phyloP scores from a whole-genome alignment of 2,888 invertebrate species.

The Drosophila conformis region DNA sequence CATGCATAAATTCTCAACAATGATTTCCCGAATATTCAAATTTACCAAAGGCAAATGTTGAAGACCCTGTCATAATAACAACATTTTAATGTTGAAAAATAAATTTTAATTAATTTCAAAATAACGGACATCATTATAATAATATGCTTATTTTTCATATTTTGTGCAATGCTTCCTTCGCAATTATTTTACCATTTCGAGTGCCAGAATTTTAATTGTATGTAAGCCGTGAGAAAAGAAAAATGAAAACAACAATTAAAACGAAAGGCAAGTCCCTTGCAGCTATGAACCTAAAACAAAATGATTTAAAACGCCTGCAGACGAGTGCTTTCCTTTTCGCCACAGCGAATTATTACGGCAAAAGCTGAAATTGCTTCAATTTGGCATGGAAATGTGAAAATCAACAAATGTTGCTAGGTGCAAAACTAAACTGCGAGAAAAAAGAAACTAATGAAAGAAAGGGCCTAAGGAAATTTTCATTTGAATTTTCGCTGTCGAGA shows the following conservation, averaged over 20 bases:
- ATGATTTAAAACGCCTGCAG: constrained; percentile 45
- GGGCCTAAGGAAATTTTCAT: constrained; percentile 21
- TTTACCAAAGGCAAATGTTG: constrained; percentile 5
- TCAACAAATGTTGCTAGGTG: constrained; percentile 48
- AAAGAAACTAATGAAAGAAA: constrained; percentile 8
- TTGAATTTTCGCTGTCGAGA: constrained; percentile 12
- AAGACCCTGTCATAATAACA: constrained; percentile 10
- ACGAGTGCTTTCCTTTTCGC: constrained; percentile 28
- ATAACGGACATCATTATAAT: constrained; percentile 65
- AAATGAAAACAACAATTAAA: constrained; percentile 33
- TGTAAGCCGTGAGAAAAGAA: constrained; percentile 29
- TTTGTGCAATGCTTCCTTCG: constrained; percentile 27
- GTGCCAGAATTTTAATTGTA: constrained; percentile 56
- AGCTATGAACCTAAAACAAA: constrained; percentile 45
- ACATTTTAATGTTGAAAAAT: constrained; percentile 37
- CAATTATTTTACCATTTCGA: constrained; percentile 63
- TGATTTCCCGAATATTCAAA: constrained; percentile 12
- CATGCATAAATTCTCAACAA: neutral
- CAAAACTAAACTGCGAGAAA: constrained; percentile 7
- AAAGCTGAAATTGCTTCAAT: constrained; percentile 53
- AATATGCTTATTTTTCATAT: constrained; percentile 44
- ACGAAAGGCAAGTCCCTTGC: constrained; percentile 33
- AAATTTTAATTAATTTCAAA: constrained; percentile 70
- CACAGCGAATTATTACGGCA: constrained; percentile 14
- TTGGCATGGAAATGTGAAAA: constrained; percentile 42